Conservation (phyloP, 2,113 vertebrate genomes). For the Istiophorus platypterus region DNA sequence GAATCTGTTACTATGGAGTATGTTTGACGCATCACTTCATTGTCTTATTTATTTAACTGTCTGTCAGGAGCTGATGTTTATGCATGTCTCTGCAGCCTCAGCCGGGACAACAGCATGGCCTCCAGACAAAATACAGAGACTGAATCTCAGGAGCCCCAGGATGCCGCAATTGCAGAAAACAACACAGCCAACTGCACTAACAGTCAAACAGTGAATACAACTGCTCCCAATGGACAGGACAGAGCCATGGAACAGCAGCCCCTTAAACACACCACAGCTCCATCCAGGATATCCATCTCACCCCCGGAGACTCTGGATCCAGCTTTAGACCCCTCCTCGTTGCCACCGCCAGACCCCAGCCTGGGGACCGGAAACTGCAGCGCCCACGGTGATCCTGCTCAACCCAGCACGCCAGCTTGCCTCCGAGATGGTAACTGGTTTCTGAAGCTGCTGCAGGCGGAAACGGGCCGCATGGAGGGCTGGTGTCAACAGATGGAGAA, state of each 20-base stretch:
- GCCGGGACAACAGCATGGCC: conserved; percentile 96
- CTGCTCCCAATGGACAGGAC: conserved; percentile 86
- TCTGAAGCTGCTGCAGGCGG: conserved; percentile 96
- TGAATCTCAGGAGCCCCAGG: conserved; percentile 89
- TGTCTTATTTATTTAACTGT: conserved; percentile 23
- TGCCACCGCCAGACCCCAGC: conserved; percentile 97
- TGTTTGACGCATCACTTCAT: conserved; percentile 17
- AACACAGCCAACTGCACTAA: conserved; percentile 87
- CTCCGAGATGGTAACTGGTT: conserved; percentile 98
- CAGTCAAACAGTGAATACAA: conserved; percentile 86
- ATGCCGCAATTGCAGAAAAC: conserved; percentile 87
- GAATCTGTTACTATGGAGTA: conserved; percentile 23
- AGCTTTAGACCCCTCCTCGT: conserved; percentile 94
- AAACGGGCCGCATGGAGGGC: conserved; percentile 96
- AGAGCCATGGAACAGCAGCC: conserved; percentile 83
- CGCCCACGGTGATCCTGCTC: conserved; percentile 75
- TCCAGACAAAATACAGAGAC: conserved; percentile 96
- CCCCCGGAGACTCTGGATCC: conserved; percentile 93
- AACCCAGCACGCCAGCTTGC: conserved; percentile 82
- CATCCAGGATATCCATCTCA: conserved; percentile 90
- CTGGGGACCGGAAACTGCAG: conserved; percentile 90
- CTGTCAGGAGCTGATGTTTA: conserved; percentile 53
- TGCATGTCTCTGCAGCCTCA: conserved; percentile 86
- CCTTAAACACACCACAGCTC: conserved; percentile 86
- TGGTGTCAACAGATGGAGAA: conserved; percentile 99